phyloP scores from a whole-genome alignment of 2,797 vertebrate species.

The Aplochiton taeniatus region DNA sequence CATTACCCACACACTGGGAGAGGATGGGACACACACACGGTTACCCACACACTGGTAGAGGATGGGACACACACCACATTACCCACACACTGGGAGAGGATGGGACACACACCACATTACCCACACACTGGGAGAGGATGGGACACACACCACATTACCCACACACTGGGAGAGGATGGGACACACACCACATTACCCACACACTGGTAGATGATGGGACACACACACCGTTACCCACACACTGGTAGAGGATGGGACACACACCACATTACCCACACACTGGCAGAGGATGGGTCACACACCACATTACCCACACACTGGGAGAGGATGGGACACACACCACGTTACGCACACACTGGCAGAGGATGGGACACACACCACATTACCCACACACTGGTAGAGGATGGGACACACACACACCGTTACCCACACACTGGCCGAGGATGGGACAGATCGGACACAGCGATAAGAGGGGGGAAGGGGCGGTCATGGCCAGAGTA shows the following conservation, averaged over 20 bases:
- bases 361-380: not conserved
- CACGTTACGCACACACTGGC: not conserved
- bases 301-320: not conserved
- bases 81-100: not conserved
- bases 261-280: not conserved
- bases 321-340: not conserved
- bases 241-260: not conserved
- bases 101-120: not conserved
- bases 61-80: not conserved
- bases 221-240: not conserved
- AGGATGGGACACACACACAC: not conserved
- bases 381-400: not conserved
- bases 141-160: not conserved
- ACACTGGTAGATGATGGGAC: not conserved
- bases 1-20: not conserved
- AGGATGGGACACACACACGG: not conserved
- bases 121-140: too few species aligned
- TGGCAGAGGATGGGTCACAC: not conserved
- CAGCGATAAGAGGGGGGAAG: too few species aligned
- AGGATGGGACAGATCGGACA: too few species aligned
- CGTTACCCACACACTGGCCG: not conserved
- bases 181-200: not conserved
- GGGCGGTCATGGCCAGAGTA: too few species aligned
- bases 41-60: not conserved
- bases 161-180: too few species aligned